Evolutionary conservation across 2,888 invertebrate species (phyloP), one percentile per base, ranked within the genome.

Genomic region (Aphrophora alni): DNA sequence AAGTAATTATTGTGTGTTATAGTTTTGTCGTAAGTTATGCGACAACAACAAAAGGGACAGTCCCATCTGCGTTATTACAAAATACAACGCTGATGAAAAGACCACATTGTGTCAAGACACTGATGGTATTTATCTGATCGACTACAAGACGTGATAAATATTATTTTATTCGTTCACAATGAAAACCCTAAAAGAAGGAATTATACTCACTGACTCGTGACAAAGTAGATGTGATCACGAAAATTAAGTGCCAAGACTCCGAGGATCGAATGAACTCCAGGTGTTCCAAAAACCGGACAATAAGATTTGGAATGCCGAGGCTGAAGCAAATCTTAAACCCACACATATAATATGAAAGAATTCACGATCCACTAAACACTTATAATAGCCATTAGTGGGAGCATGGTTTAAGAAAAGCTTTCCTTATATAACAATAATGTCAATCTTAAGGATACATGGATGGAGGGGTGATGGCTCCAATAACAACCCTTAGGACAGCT

Each of bases 301-400:
- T 21, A 28, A 72, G 38, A 59, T 51, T 51, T 75, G 59, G 59
- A 59, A 75, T 59, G 75, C 44, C 51, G 75, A 26, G 72, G 21
- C 28, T 27, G 27, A 51, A 25, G 17, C 38, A 14, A 75, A 44
- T n/a, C n/a, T n/a, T n/a, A n/a, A n/a, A n/a, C n/a, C n/a, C n/a
- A n/a, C n/a, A n/a, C n/a, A n/a, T n/a, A n/a, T n/a, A n/a, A 33
- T 8, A 8, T 33, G 33, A 75, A 75, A 75, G 59, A 59, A 26
- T 75, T 75, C 75, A 75, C 77, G 77, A 38, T 77, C 38, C 77
- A 77, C 77, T 77, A 70, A 69, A 70, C 77, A 77, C 69, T 28
- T 38, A 77, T 70, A 77, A 70, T 77, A 70, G 59, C 75, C 75
- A 75, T 75, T 38, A 77, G 77, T 28, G 25, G 75, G n/a, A 51